phyloP scores from a whole-genome alignment of 2,113 vertebrate genomes.

The Mixornis gularis region DNA sequence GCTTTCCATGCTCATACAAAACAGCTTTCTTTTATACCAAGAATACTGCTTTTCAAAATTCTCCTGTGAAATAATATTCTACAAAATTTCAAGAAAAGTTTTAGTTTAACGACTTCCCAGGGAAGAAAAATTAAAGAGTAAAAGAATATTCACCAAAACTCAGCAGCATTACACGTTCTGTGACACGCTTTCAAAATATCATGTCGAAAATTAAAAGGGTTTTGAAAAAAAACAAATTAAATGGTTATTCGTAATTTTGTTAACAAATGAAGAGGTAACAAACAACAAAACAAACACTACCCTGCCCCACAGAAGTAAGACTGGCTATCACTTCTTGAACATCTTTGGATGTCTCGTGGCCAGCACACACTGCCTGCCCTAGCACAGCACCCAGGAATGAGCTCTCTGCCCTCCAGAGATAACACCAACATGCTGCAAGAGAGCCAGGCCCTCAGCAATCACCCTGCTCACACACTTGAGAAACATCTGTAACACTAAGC shows the following conservation, averaged over 20 bases:
- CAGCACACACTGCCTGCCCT: neutral
- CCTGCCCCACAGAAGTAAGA: neutral
- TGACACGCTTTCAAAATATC: neutral
- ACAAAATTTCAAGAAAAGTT: neutral
- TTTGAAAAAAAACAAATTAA: neutral
- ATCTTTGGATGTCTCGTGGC: neutral
- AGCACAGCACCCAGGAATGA: neutral
- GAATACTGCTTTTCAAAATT: neutral
- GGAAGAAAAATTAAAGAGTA: neutral
- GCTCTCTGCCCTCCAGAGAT: neutral
- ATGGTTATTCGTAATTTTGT: fast-evolving
- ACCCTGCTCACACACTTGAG: neutral
- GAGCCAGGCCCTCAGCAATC: neutral
- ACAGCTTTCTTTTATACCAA: neutral
- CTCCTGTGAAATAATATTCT: neutral
- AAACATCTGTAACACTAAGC: neutral
- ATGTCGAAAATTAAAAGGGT: fast-evolving
- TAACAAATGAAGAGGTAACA: neutral
- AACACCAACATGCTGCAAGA: neutral
- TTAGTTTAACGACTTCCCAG: neutral
- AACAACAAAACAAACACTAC: neutral
- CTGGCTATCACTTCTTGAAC: neutral
- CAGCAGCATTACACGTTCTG: neutral
- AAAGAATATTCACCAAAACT: neutral
- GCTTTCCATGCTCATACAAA: neutral